Evolutionary conservation across 2,888 invertebrate genomes (phyloP), one percentile per base, ranked within the genome.

Genomic region (Frankliniella fusca): DNA sequence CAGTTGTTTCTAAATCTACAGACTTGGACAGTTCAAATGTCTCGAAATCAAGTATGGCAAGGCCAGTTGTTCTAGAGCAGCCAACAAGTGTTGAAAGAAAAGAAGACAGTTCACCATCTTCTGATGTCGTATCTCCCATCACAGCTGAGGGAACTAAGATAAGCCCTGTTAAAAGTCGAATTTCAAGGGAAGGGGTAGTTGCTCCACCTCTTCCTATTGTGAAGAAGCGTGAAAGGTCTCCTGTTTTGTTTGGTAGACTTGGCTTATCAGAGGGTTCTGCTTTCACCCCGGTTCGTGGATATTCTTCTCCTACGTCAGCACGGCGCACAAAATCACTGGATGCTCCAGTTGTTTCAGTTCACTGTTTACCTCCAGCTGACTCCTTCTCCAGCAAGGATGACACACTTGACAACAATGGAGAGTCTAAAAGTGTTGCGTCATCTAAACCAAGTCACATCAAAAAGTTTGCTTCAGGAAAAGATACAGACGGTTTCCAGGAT

Each of bases 351-450:
- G 94, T 96, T 86, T 93, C 95, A 28, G 88, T 95, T 50, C 94
- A 93, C 87, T 91, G 93, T 86, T 88, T 96, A 79, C 95, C 95
- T 23, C 93, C 95, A 11, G 92, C 94, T 88, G 94, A 95, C 88
- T 94, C 95, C 0, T 95, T 95, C 87, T 96, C 95, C 2, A 95
- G 95, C 48, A 95, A 95, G 88, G 96, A 96, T 87, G 96, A 96
- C 87, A 96, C 96, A 0, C 93, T 96, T 0, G 95, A 93, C 85
- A 92, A 93, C 85, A 94, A 94, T 84, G 93, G 93, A 87, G 85
- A 83, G 27, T 23, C 70, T 1, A 76, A 76, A 76, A 12, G 11
- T 8, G 38, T 38, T 38, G 70, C 27, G 10, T 11, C 70, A 76
- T 12, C 23, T 12, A 76, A 76, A 27, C 27, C 70, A 27, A 23